Evolutionary conservation across 2,797 vertebrate genomes (phyloP), one percentile per base, ranked within the genome.

Genomic region (Tachyglossus aculeatus): DNA sequence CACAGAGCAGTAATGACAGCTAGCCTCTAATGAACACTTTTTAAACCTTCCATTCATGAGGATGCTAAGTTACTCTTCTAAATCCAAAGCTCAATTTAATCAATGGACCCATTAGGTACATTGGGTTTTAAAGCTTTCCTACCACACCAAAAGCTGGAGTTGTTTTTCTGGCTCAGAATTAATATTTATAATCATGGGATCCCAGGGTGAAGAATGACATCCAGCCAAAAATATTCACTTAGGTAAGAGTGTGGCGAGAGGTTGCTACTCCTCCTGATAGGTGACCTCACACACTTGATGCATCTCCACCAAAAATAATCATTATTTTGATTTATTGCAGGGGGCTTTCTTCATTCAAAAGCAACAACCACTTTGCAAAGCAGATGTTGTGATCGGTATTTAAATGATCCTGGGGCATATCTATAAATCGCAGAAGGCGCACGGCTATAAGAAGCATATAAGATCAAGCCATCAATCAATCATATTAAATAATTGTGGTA

Each of bases 21-120:
- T 71, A 78, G 71, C 43, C 58, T 74, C 70, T 71, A 85, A 83
- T 78, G 78, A 83, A 78, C 64, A 63, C 53, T 71, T 83, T 66
- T 27, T 76, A 61, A 61, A 80, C 73, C 73, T 78, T 66, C 71
- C 51, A 50, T 63, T 76, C 82, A 81, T 22, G 66, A 68, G 66
- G 70, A 37, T 40, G 13, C 21, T 16, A 8, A 41, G 33, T 19
- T 47, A 29, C 45, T 52, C 14, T 27, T 9, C 16, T 22, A 27
- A 9, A 67, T 44, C 58, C 16, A 18, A n/a, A n/a, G 24, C 11
- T 41, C 33, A 36, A 7, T 19, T 18, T 6, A 39, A 48, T 38
- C 7, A 12, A 45, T 55, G 25, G 69, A 77, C 64, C 31, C 53
- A 11, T 58, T 52, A 36, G 25, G 50, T 51, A 33, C 22, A 32